Conservation (phyloP, 1,140 invertebrate species). For the Pissodes strobi region DNA sequence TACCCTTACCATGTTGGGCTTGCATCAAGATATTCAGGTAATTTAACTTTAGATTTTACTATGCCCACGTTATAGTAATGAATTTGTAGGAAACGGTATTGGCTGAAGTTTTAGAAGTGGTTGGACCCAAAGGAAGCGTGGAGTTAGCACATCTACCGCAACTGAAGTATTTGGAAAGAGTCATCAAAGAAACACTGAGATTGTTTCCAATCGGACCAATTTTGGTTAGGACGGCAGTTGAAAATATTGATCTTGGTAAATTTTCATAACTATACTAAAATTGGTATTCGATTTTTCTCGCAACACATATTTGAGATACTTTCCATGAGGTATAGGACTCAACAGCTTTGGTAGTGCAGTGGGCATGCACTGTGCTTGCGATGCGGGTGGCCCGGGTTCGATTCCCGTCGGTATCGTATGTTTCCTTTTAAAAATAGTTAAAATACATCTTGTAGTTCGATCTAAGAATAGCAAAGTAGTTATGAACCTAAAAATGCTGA, state of each 20-base stretch:
- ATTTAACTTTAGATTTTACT: too few species aligned
- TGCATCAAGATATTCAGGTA: conserved; percentile 48
- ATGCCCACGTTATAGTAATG: too few species aligned
- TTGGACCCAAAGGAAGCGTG: conserved; percentile 52
- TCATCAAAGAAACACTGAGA: conserved; percentile 68
- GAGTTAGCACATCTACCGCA: conserved; percentile 61
- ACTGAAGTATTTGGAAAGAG: conserved; percentile 67
- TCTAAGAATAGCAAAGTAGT: too few species aligned
- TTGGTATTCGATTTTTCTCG: too few species aligned
- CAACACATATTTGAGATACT: too few species aligned
- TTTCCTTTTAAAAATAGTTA: too few species aligned
- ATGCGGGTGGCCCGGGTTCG: too few species aligned
- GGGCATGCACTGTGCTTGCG: too few species aligned
- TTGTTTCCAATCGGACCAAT: conserved; percentile 67
- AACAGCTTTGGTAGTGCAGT: too few species aligned
- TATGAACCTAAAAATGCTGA: background rate
- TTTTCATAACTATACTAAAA: background rate
- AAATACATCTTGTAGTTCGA: too few species aligned
- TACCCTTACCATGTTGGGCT: conserved; percentile 41
- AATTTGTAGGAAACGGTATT: conserved; percentile 63
- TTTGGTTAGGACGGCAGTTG: conserved; percentile 57
- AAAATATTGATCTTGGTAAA: conserved; percentile 50
- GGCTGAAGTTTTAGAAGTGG: conserved; percentile 62
- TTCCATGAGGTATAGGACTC: too few species aligned
- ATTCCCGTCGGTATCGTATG: too few species aligned